These are phyloP conservation scores for Heliangelus exortis DNA, from an alignment of 2,797 vertebrate genomes.

Conservation along the genomic window DNA sequence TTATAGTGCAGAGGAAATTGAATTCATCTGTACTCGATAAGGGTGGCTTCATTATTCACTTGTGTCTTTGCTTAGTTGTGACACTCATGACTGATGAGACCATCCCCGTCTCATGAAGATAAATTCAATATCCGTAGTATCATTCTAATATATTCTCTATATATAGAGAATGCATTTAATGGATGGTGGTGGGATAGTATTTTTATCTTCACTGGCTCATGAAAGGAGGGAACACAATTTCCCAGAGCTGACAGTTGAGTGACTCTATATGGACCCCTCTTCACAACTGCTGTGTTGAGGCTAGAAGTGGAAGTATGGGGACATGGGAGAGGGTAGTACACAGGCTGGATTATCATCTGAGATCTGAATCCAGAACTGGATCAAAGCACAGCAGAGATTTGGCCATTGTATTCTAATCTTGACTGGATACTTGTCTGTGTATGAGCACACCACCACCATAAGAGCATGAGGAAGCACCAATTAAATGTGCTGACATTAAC, in stretches of 20 bases:
- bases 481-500: not conserved
- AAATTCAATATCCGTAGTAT: conserved; percentile 73
- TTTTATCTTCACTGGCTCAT: conserved; percentile 75
- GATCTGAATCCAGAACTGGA: not conserved
- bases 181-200: conserved; percentile 69
- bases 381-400: not conserved
- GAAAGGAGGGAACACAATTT: conserved; percentile 72
- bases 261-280: conserved; percentile 40
- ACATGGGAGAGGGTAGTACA: not conserved
- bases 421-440: not conserved
- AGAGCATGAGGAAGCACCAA: not conserved
- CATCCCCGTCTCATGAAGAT: conserved; percentile 76
- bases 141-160: conserved; percentile 75
- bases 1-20: conserved; percentile 78
- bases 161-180: conserved; percentile 74
- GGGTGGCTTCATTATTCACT: conserved; percentile 75
- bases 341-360: not conserved
- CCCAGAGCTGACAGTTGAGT: conserved; percentile 44
- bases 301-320: not conserved
- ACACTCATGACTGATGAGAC: conserved; percentile 76
- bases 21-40: conserved; percentile 77
- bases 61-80: conserved; percentile 66
- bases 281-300: not conserved
- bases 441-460: not conserved
- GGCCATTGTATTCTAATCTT: not conserved